These are phyloP conservation scores for Parauchenoglanis ngamensis DNA, from an alignment of 2,797 vertebrate species.

Conservation along the genomic window DNA sequence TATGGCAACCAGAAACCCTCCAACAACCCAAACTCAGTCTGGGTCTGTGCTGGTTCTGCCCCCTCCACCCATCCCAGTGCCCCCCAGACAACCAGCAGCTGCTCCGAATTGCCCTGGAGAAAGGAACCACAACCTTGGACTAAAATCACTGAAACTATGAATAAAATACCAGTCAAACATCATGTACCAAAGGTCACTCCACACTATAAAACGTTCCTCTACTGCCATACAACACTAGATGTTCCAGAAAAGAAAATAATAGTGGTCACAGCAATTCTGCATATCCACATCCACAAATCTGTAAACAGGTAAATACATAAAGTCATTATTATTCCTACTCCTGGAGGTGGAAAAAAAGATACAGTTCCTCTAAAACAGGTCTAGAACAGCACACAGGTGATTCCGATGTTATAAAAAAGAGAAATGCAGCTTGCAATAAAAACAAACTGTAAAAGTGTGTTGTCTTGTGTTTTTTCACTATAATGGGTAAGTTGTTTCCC, in stretches of 20 bases:
- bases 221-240: no score
- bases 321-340: not conserved
- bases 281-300: not conserved
- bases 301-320: not conserved
- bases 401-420: not conserved
- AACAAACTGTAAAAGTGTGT: not conserved
- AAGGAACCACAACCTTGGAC: conserved; percentile 57
- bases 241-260: not conserved
- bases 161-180: not conserved
- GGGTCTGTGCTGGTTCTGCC: conserved; percentile 57
- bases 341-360: not conserved
- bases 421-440: conserved; percentile 1
- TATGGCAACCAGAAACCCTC: not conserved
- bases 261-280: not conserved
- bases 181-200: not conserved
- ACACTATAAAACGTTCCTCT: not conserved
- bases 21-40: conserved; percentile 18
- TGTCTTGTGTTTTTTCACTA: not conserved
- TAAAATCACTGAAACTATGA: conserved; percentile 58
- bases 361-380: not conserved
- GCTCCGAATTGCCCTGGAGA: conserved; percentile 64
- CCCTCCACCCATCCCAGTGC: conserved; percentile 32
- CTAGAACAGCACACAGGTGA: not conserved
- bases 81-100: conserved; percentile 52
- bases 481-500: not conserved